A percentile compares a stretch with the other conserved stretches of the same genome.
Conservation (phyloP, 2,113 vertebrate genomes). For the Vulpes ferrilata region DNA sequence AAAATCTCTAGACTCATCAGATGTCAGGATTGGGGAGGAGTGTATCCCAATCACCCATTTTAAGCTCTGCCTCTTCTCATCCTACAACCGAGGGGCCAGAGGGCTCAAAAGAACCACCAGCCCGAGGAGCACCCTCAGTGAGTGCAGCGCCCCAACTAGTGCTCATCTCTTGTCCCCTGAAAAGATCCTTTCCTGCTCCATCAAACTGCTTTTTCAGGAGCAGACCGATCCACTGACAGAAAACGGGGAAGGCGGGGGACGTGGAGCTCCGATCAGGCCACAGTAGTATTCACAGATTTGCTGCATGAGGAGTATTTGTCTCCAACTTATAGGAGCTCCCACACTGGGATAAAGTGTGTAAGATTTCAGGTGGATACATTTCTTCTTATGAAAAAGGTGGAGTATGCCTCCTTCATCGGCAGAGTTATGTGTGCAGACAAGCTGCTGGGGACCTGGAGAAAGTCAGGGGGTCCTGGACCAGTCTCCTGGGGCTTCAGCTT, state of each 20-base stretch:
- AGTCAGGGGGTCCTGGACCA: background rate
- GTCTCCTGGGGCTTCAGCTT: background rate
- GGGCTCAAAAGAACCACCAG: background rate
- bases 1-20: background rate
- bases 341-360: too few relatives aligned
- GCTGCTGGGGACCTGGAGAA: background rate
- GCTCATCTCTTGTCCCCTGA: background rate
- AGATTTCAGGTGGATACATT: background rate
- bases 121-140: background rate
- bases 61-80: background rate
- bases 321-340: background rate
- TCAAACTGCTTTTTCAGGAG: background rate
- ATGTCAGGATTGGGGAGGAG: background rate
- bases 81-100: background rate
- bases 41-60: background rate
- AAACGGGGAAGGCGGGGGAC: background rate
- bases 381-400: background rate
- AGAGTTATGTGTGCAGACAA: too few relatives aligned
- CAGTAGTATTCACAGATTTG: too few relatives aligned
- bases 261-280: fast-evolving
- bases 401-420: background rate
- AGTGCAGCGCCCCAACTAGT: fast-evolving
- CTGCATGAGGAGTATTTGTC: background rate
- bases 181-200: background rate
- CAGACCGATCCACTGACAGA: background rate